phyloP scores from a whole-genome alignment of 2,113 vertebrate genomes.

The Hylia prasina region DNA sequence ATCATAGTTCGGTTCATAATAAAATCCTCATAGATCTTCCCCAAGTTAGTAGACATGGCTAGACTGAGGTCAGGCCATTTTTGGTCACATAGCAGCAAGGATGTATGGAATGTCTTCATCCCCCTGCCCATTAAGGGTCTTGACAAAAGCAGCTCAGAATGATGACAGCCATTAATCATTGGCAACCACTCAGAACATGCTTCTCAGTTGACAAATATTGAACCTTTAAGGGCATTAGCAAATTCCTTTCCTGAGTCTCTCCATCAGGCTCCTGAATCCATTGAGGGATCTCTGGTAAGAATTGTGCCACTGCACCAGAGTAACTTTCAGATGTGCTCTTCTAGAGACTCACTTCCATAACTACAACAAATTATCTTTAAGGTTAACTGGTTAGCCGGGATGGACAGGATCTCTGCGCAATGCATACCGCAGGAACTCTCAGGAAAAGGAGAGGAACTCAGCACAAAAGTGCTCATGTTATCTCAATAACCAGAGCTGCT shows the following conservation, averaged over 20 bases:
- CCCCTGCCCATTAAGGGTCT: background rate
- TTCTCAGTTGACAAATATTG: background rate
- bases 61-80: background rate
- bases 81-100: background rate
- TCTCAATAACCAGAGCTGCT: background rate
- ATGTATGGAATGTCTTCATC: background rate
- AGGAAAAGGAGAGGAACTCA: background rate
- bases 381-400: background rate
- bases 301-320: background rate
- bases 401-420: background rate
- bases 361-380: background rate
- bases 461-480: background rate
- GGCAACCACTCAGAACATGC: background rate
- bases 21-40: slow-evolving; percentile 23
- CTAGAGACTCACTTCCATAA: background rate
- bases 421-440: background rate
- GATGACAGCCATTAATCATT: background rate
- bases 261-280: background rate
- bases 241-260: background rate
- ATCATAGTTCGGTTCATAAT: background rate
- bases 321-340: background rate
- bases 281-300: background rate
- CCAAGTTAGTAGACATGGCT: background rate
- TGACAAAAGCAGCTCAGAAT: background rate
- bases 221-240: background rate